A percentile compares a stretch with the other conserved stretches of the same genome.
Evolutionary conservation across 2,113 vertebrate genomes (phyloP).

Genomic region (Choloepus hoffmanni): DNA sequence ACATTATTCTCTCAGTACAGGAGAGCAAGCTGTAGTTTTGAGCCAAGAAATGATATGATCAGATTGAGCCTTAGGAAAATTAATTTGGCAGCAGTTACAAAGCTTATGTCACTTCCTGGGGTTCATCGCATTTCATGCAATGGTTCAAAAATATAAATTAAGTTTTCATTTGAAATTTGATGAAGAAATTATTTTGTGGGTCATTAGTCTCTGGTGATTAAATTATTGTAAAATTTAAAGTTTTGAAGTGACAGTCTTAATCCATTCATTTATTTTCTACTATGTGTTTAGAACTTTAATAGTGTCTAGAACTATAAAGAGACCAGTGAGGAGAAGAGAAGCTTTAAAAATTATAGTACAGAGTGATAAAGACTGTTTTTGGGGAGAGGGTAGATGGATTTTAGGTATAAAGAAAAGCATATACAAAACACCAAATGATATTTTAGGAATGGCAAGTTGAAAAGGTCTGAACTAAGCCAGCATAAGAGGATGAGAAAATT

Average conservation of each 20-base stretch:
- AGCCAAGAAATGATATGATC: background rate
- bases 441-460: background rate
- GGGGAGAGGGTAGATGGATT: background rate
- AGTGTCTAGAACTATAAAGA: background rate
- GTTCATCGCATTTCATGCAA: background rate
- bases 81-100: background rate
- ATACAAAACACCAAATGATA: background rate
- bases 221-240: background rate
- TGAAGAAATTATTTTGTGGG: background rate
- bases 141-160: background rate
- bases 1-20: background rate
- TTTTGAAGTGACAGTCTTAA: background rate
- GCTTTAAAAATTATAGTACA: background rate
- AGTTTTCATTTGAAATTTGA: background rate
- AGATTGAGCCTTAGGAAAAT: background rate
- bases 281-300: background rate
- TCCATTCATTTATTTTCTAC: background rate
- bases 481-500: background rate
- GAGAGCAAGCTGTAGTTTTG: slow-evolving; percentile 13
- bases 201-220: background rate
- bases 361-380: background rate
- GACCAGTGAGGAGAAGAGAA: background rate
- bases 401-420: background rate
- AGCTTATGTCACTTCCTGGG: background rate
- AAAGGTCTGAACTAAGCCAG: background rate